Percentiles rank a stretch among this genome's conserved stretches.
Evolutionary conservation across 1,140 invertebrate species (phyloP).

Genomic region (Listronotus oregonensis): DNA sequence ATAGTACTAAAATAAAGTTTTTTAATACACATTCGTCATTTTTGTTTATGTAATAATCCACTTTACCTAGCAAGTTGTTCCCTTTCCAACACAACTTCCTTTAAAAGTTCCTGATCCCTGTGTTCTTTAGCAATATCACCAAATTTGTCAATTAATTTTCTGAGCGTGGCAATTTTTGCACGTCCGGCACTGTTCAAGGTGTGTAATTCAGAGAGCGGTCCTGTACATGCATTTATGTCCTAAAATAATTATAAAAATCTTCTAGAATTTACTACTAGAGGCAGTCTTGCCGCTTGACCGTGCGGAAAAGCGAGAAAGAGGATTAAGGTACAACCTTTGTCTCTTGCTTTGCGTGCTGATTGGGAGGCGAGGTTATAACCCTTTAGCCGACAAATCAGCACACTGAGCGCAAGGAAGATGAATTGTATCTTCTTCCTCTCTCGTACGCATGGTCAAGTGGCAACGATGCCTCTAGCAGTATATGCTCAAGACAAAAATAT

Average conservation of each 20-base stretch:
- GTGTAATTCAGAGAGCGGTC: slow-evolving; percentile 70
- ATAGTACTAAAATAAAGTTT: slow-evolving; percentile 61
- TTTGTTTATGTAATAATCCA: too few relatives aligned
- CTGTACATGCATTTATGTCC: slow-evolving; percentile 71
- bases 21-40: not conserved
- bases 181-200: slow-evolving; percentile 74
- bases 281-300: too few relatives aligned
- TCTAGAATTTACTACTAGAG: too few relatives aligned
- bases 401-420: too few relatives aligned
- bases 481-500: too few relatives aligned
- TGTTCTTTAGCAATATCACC: slow-evolving; percentile 69
- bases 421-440: too few relatives aligned
- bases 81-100: slow-evolving; percentile 70
- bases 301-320: not conserved
- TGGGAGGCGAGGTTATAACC: too few relatives aligned
- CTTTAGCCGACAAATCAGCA: too few relatives aligned
- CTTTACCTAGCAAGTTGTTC: slow-evolving; percentile 67
- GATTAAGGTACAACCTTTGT: too few relatives aligned
- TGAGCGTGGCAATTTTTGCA: slow-evolving; percentile 65
- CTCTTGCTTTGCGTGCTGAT: too few relatives aligned
- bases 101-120: slow-evolving; percentile 64
- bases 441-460: too few relatives aligned
- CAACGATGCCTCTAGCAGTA: too few relatives aligned
- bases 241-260: slow-evolving; percentile 44
- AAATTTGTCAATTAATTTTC: slow-evolving; percentile 71